These are phyloP conservation scores for Columba guinea DNA, from an alignment of 2,797 vertebrate genomes.

Conservation along the genomic window DNA sequence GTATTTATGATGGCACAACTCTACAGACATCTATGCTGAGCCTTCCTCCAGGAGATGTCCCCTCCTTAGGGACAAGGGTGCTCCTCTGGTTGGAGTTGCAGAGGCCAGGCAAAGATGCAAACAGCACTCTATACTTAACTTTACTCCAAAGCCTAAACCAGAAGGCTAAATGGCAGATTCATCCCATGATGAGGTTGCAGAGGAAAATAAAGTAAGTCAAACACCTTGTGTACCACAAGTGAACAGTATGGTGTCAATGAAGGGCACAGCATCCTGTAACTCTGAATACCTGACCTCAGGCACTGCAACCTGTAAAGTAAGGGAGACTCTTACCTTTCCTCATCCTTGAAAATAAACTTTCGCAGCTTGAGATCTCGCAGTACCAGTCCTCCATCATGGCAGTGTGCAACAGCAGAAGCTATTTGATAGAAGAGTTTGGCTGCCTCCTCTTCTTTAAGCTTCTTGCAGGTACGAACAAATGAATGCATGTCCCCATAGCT, in stretches of 20 bases:
- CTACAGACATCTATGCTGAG: not conserved
- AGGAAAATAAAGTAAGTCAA: not conserved
- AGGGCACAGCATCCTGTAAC: not conserved
- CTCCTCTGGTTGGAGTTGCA: not conserved
- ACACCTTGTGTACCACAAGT: not conserved
- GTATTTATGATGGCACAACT: not conserved
- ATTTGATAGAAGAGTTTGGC: conserved; percentile 98
- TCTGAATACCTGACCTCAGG: not conserved
- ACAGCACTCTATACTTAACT: not conserved
- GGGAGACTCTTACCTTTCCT: conserved; percentile 87
- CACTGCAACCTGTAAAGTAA: not conserved
- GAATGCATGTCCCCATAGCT: conserved; percentile 99
- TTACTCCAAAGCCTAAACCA: not conserved
- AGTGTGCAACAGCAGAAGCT: conserved; percentile 96
- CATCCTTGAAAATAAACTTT: conserved; percentile 98
- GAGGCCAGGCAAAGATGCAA: not conserved
- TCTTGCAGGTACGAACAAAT: conserved; percentile 98
- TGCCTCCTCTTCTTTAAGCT: conserved; percentile 96
- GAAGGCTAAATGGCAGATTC: not conserved
- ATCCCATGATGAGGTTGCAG: not conserved
- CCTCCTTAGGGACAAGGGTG: not conserved
- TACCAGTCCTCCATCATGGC: conserved; percentile 96
- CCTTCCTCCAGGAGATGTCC: not conserved
- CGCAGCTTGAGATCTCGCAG: conserved; percentile 97
- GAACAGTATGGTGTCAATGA: rapidly evolving